Conservation (phyloP, 1,140 invertebrate genomes). For the Marisa cornuarietis region DNA sequence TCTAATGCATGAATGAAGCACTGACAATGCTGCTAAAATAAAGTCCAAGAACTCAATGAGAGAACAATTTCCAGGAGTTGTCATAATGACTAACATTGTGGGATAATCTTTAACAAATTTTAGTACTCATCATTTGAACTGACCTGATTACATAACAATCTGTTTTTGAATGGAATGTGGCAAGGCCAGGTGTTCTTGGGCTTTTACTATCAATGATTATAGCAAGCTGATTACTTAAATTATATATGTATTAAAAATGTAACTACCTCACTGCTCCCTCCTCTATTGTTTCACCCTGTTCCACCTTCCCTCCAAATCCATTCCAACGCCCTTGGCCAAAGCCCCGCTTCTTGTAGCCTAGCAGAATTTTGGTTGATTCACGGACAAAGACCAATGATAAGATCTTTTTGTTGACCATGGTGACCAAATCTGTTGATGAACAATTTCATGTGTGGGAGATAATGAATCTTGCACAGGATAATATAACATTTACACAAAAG, state of each 20-base stretch:
- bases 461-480: background rate
- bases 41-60: too few relatives aligned
- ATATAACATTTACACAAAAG: background rate
- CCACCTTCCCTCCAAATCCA: slow-evolving; percentile 84
- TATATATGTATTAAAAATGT: background rate
- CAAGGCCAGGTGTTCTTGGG: too few relatives aligned
- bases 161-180: background rate
- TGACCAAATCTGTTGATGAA: background rate
- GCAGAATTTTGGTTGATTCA: slow-evolving; percentile 70
- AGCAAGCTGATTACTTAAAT: background rate
- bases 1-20: too few relatives aligned
- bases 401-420: slow-evolving; percentile 45
- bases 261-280: slow-evolving; percentile 72
- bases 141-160: background rate
- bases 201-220: too few relatives aligned
- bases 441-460: background rate
- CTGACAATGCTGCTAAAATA: too few relatives aligned
- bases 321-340: slow-evolving; percentile 80
- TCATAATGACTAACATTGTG: too few relatives aligned
- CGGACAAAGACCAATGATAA: slow-evolving; percentile 72
- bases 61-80: too few relatives aligned
- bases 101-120: background rate
- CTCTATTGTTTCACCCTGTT: slow-evolving; percentile 74
- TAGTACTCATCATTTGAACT: background rate
- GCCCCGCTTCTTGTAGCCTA: slow-evolving; percentile 80